A percentile compares a stretch with the other conserved stretches of the same genome.
These are phyloP conservation scores for Aselliscus stoliczkanus DNA, from an alignment of 2,797 vertebrate species.

Conservation along the genomic window DNA sequence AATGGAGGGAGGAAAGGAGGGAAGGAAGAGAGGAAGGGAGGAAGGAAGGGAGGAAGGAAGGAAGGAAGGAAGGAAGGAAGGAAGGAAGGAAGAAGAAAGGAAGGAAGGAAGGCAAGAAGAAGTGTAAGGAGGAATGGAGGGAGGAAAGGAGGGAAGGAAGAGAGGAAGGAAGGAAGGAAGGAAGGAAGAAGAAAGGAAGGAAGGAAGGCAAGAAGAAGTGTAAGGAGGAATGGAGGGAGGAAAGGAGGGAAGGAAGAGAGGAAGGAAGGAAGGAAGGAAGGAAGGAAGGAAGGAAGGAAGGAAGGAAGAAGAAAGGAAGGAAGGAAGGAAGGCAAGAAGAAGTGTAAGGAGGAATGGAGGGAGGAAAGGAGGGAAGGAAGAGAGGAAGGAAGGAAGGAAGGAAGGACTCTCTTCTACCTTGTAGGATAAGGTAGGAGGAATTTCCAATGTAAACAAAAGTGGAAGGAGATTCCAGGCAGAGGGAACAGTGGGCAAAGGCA, in stretches of 20 bases:
- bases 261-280: accelerated
- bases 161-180: background rate
- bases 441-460: background rate
- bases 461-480: background rate
- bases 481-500: background rate
- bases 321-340: background rate
- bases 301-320: accelerated
- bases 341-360: background rate
- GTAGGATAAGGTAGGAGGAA: background rate
- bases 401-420: background rate
- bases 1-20: background rate
- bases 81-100: background rate
- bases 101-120: too few species aligned
- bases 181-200: background rate
- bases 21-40: accelerated
- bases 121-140: accelerated
- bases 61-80: background rate
- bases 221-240: background rate
- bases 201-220: too few species aligned
- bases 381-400: background rate
- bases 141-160: background rate
- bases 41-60: background rate
- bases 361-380: background rate
- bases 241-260: too few species aligned
- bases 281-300: background rate